Evolutionary conservation across 2,113 vertebrate species (phyloP), one percentile per base, ranked within the genome.

Genomic region (Lophura nycthemera): DNA sequence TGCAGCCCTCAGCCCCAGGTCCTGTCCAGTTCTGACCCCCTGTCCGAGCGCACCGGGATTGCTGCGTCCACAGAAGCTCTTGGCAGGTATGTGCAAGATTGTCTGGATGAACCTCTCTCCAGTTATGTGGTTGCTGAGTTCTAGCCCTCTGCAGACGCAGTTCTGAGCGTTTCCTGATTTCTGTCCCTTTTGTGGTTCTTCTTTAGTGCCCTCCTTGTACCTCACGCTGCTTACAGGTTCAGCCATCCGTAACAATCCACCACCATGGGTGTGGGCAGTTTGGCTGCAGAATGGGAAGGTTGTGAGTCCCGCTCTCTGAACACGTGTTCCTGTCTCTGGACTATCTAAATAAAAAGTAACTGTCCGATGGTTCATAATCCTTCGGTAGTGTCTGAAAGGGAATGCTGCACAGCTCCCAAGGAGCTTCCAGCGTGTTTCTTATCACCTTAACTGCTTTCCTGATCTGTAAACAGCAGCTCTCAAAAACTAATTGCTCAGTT

Each of bases 171-270:
- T 89, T 16, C 66, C 60, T 74, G 25, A 27, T 59, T 74, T 83
- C 72, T 52, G 10, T 34, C 34, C 72, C 40, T 83, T 86, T 20
- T 50, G 45, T 73, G 43, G 0, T 63, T 94, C 89, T 88, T 71
- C 66, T 89, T 90, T 30, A 54, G 27, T 54, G 27, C 52, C 15
- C 52, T 54, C 52, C 52, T 54, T 5, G 27, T 54, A 93, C 94
- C 95, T 94, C 92, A 92, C 90, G 83, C 66, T 75, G 75, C 87
- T 93, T 89, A 86, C 77, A 89, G 71, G 83, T 86, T 95, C 79
- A 92, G 80, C 77, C 3, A 13, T 73, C 74, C 67, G 70, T 84
- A 93, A 82, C 61, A 84, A 43, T 45, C 80, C 75, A 36, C 59
- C 67, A 78, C 71, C 71, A 82, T 8, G 71, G 60, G 42, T 76